Evolutionary conservation across 1,140 invertebrate species (phyloP).

Genomic region (Pseudoatta argentina): DNA sequence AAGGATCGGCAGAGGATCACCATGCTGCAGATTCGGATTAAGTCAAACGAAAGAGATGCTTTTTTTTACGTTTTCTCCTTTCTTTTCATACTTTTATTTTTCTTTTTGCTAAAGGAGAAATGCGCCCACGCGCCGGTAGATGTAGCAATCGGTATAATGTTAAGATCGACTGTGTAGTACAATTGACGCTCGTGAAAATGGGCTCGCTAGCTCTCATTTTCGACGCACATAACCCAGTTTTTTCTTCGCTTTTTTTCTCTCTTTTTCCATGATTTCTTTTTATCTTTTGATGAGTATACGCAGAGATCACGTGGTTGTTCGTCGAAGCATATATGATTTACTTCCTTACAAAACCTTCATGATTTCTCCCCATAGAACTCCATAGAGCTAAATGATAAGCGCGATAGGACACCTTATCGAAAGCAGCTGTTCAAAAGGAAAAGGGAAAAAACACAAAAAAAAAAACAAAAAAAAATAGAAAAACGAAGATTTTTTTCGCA

Average conservation of each 20-base stretch:
- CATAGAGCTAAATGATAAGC: constrained; percentile 38
- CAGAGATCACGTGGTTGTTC: neutral
- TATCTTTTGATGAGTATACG: neutral
- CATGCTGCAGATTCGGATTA: neutral
- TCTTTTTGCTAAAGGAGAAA: neutral
- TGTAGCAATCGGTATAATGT: constrained; percentile 47
- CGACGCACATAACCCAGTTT: constrained; percentile 10
- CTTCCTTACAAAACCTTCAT: neutral
- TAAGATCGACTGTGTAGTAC: constrained; percentile 61
- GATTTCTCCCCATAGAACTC: neutral
- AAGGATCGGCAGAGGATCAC: constrained; percentile 1
- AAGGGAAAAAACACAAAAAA: constrained; percentile 65
- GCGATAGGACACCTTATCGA: constrained; percentile 41
- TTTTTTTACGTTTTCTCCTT: constrained; percentile 17
- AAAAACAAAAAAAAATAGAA: constrained; percentile 57
- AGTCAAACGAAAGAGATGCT: constrained; percentile 28
- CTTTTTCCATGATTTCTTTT: constrained; percentile 47
- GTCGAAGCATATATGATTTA: constrained; percentile 32
- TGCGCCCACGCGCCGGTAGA: neutral
- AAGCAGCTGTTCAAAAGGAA: constrained; percentile 50
- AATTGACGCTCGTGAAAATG: constrained; percentile 31
- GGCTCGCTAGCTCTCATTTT: constrained; percentile 11
- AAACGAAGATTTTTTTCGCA: constrained; percentile 67
- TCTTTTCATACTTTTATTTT: constrained; percentile 23
- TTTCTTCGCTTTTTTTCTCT: constrained; percentile 14